Percentiles rank a stretch among this genome's conserved stretches.
Conservation (phyloP, 2,888 invertebrate genomes). For the Gryllus longicercus region DNA sequence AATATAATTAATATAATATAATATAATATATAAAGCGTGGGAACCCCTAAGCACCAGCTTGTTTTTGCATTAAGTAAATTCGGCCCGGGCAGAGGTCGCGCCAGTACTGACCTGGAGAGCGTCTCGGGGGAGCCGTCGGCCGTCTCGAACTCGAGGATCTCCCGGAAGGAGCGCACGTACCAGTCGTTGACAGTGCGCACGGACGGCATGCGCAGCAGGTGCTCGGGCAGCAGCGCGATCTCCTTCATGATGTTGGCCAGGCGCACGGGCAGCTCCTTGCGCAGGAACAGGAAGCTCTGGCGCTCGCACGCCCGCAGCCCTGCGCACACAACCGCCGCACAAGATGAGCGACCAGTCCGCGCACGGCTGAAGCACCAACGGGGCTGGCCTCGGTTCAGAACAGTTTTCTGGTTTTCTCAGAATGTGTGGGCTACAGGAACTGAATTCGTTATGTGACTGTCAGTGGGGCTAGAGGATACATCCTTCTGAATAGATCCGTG, state of each 20-base stretch:
- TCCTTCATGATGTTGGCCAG: slow-evolving; percentile 99
- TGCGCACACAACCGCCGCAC: slow-evolving; percentile 45
- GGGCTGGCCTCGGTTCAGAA: no score
- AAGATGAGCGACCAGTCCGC: no score
- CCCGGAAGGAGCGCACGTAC: slow-evolving; percentile 92
- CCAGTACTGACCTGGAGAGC: slow-evolving; percentile 59
- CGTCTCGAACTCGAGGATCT: slow-evolving; percentile 91
- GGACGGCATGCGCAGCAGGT: slow-evolving; percentile 87
- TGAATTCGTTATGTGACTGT: no score
- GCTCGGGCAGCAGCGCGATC: slow-evolving; percentile 91
- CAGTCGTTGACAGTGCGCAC: slow-evolving; percentile 89
- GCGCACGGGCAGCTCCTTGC: slow-evolving; percentile 96
- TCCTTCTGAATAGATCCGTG: no score
- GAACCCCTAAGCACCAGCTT: no score
- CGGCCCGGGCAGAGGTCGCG: not conserved
- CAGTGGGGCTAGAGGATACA: no score
- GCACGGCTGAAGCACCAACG: no score
- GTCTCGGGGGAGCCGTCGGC: slow-evolving; percentile 65
- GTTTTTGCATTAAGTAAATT: no score
- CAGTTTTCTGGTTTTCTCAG: no score
- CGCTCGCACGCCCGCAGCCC: slow-evolving; percentile 86
- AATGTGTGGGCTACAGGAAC: no score
- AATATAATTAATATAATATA: no score
- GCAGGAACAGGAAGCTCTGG: slow-evolving; percentile 88
- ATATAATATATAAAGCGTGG: no score